These are phyloP conservation scores for Drosophila greeni DNA, from an alignment of 2,888 invertebrate species.

Conservation along the genomic window DNA sequence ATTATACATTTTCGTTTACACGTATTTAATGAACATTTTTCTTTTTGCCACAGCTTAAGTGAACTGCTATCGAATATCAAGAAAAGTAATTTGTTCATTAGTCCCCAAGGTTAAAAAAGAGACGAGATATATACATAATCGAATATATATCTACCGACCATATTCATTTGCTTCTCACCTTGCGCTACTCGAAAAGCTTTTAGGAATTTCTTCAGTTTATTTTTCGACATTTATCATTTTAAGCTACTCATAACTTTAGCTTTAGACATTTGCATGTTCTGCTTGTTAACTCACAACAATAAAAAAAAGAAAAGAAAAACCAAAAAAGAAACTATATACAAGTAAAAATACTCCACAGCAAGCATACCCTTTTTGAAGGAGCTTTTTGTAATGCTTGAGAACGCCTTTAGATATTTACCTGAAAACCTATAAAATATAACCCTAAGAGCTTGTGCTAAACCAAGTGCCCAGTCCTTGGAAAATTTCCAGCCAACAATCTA, in stretches of 20 bases:
- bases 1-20: slow-evolving; percentile 80
- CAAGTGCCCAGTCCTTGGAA: background rate
- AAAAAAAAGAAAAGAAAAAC: slow-evolving; percentile 3
- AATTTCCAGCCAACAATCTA: slow-evolving; percentile 37
- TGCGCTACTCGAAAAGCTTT: slow-evolving; percentile 32
- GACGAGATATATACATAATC: slow-evolving; percentile 15
- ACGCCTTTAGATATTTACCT: slow-evolving; percentile 51
- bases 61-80: slow-evolving; percentile 28
- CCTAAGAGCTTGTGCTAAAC: slow-evolving; percentile 42
- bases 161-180: slow-evolving; percentile 41
- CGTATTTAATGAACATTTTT: slow-evolving; percentile 79
- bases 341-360: slow-evolving; percentile 35
- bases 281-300: slow-evolving; percentile 50
- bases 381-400: slow-evolving; percentile 66
- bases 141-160: slow-evolving; percentile 22
- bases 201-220: slow-evolving; percentile 36
- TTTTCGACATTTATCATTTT: slow-evolving; percentile 33
- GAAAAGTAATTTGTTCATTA: slow-evolving; percentile 76
- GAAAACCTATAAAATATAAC: slow-evolving; percentile 7
- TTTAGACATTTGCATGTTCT: slow-evolving; percentile 58
- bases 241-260: slow-evolving; percentile 47
- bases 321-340: slow-evolving; percentile 15
- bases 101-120: slow-evolving; percentile 43
- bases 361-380: slow-evolving; percentile 48
- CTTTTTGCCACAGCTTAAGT: slow-evolving; percentile 66